Evolutionary conservation across 2,888 invertebrate genomes (phyloP).

Genomic region (Caenorhabditis zanzibari): DNA sequence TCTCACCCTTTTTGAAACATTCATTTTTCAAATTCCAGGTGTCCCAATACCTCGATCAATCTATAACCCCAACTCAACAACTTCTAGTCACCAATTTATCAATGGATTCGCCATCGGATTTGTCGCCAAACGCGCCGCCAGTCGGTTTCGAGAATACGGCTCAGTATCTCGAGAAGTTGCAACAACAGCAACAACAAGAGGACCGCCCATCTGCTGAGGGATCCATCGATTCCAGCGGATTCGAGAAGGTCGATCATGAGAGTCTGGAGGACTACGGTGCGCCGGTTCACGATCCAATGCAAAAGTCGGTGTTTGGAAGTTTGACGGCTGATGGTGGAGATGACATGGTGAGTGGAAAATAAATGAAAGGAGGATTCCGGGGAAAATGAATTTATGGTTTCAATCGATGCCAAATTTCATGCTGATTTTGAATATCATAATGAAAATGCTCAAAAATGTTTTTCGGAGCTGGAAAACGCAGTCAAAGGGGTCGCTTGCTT

Average conservation of each 20-base stretch:
- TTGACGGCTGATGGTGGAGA: constrained; percentile 62
- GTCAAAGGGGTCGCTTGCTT: too few species aligned
- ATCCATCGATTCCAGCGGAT: constrained; percentile 73
- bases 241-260: constrained; percentile 72
- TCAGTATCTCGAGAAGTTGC: constrained; percentile 50
- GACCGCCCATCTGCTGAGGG: constrained; percentile 66
- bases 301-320: constrained; percentile 68
- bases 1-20: neutral
- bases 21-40: constrained; percentile 42
- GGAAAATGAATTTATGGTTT: neutral
- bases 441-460: too few species aligned
- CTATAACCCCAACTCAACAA: constrained; percentile 39
- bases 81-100: constrained; percentile 59
- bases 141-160: constrained; percentile 51
- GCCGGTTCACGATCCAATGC: constrained; percentile 67
- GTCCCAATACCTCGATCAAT: constrained; percentile 58
- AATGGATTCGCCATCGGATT: constrained; percentile 76
- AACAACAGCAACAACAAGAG: constrained; percentile 34
- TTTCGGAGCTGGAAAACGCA: too few species aligned
- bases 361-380: neutral
- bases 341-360: constrained; percentile 55
- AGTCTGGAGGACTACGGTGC: constrained; percentile 56
- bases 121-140: constrained; percentile 75
- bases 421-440: too few species aligned
- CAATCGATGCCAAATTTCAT: too few species aligned